Conservation (phyloP, 2,113 vertebrate genomes). For the Nyctibius bracteatus region DNA sequence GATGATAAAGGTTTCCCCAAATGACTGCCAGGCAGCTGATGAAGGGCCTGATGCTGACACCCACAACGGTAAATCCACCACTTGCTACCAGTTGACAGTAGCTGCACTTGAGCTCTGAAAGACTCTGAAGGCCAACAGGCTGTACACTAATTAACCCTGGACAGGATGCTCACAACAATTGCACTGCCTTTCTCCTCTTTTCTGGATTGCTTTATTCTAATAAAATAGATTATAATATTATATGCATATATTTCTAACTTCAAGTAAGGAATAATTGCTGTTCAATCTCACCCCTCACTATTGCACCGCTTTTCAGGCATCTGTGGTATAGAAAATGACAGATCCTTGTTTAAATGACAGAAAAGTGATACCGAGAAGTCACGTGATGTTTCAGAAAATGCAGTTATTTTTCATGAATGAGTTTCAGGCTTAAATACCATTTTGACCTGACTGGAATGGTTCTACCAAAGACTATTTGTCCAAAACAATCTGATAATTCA, state of each 20-base stretch:
- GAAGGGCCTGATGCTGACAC: neutral
- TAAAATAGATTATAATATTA: neutral
- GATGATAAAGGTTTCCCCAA: neutral
- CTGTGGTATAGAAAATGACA: neutral
- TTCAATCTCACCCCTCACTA: neutral
- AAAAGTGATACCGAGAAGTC: neutral
- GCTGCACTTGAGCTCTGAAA: neutral
- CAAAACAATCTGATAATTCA: neutral
- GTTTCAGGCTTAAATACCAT: neutral
- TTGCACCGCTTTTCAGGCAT: neutral
- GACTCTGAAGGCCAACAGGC: neutral
- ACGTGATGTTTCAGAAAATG: neutral
- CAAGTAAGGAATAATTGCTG: neutral
- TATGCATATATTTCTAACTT: neutral
- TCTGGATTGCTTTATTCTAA: neutral
- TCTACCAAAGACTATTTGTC: neutral
- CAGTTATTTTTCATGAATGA: neutral
- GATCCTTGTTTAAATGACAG: neutral
- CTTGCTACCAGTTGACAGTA: neutral
- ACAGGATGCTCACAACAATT: neutral
- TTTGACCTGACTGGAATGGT: neutral
- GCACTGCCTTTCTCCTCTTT: neutral
- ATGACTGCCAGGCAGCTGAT: neutral
- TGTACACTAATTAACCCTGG: neutral
- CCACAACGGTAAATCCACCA: neutral